Conservation (phyloP, 2,113 vertebrate species). For the Heterotilapia buettikoferi region DNA sequence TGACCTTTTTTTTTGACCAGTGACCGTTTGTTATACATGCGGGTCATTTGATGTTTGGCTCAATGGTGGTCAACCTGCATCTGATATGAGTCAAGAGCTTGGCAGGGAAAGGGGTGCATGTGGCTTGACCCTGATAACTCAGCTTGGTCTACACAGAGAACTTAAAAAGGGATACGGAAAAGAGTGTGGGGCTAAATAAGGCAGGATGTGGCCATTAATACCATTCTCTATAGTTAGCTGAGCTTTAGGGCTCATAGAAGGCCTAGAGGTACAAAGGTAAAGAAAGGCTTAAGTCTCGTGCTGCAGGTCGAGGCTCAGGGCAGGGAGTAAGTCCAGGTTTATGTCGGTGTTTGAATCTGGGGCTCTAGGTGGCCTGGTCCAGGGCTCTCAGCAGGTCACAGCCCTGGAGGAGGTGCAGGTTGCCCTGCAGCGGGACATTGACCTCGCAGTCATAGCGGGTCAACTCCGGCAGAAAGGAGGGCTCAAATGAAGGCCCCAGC, state of each 20-base stretch:
- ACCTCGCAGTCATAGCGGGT: constrained; percentile 98
- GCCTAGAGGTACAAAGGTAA: constrained; percentile 1
- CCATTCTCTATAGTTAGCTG: constrained; percentile 8
- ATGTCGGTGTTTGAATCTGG: neutral
- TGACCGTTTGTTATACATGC: neutral
- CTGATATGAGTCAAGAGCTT: neutral
- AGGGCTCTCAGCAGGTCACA: constrained; percentile 89
- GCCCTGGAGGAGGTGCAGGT: constrained; percentile 90
- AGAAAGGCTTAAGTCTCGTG: constrained; percentile 1
- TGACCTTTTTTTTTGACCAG: neutral
- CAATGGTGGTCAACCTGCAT: neutral
- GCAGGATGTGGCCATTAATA: constrained; percentile 25
- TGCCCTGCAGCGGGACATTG: constrained; percentile 87
- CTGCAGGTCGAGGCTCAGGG: neutral
- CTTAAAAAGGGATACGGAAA: neutral
- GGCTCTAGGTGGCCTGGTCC: constrained; percentile 85
- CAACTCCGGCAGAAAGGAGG: constrained; percentile 86
- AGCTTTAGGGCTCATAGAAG: neutral
- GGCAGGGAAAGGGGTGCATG: neutral
- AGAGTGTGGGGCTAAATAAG: neutral
- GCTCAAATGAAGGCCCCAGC: constrained; percentile 82
- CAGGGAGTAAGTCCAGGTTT: neutral
- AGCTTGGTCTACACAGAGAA: neutral
- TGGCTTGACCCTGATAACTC: neutral
- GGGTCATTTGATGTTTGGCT: neutral